These are phyloP conservation scores for Cryptoleucopteryx plumbea DNA, from an alignment of 2,113 vertebrate genomes.

Conservation along the genomic window DNA sequence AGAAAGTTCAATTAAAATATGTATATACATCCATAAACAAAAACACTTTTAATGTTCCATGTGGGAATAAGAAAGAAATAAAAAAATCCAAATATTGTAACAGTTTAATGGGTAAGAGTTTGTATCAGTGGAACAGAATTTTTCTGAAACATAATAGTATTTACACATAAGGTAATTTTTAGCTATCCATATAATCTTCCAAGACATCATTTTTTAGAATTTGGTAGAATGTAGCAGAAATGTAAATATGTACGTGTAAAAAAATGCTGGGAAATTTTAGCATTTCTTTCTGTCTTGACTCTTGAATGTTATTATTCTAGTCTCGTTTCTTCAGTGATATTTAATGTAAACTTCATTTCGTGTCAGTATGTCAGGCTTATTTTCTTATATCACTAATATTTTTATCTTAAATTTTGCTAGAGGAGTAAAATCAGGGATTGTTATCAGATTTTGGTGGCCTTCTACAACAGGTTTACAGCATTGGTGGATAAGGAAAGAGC, in stretches of 20 bases:
- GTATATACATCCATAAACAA: accelerated
- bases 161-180: neutral
- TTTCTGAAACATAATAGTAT: neutral
- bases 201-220: neutral
- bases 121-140: neutral
- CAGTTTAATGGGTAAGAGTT: neutral
- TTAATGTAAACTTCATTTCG: neutral
- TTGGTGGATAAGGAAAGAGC: too few species aligned
- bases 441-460: neutral
- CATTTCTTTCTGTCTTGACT: neutral
- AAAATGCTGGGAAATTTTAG: neutral
- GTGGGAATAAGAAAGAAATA: neutral
- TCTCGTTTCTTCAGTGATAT: neutral
- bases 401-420: neutral
- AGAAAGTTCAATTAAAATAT: neutral
- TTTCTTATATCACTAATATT: neutral
- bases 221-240: neutral
- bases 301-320: neutral
- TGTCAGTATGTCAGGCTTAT: neutral
- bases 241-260: neutral
- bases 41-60: neutral
- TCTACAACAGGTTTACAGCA: too few species aligned
- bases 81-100: neutral
- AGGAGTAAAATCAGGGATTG: neutral
- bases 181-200: neutral